phyloP scores from a whole-genome alignment of 2,113 vertebrate genomes.

The Rhinolophus ferrumequinum region DNA sequence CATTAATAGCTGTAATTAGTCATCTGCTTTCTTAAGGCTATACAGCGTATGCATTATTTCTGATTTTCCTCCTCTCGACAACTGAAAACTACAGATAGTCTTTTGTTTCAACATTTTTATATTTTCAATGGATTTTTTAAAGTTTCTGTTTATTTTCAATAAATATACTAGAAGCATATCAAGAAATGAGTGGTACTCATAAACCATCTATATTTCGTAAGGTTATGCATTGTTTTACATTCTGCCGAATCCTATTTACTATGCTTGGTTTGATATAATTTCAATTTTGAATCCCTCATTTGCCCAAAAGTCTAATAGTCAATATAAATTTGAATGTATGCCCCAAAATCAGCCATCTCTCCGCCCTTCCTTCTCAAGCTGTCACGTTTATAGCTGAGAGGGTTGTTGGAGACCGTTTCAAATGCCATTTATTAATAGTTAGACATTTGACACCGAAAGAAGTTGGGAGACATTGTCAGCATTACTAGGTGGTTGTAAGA shows the following conservation, averaged over 20 bases:
- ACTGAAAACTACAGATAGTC: background rate
- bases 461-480: background rate
- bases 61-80: background rate
- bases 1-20: background rate
- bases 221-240: background rate
- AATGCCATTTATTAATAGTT: background rate
- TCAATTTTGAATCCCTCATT: constrained; percentile 6
- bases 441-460: background rate
- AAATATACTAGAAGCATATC: background rate
- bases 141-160: background rate
- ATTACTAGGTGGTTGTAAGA: background rate
- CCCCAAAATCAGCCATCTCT: background rate
- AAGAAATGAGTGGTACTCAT: background rate
- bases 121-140: background rate
- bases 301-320: background rate
- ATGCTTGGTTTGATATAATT: background rate
- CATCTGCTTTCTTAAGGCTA: background rate
- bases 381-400: background rate
- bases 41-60: background rate
- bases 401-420: background rate
- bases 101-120: background rate
- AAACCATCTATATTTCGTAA: background rate
- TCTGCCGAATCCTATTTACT: background rate
- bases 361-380: background rate
- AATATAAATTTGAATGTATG: background rate